Evolutionary conservation across 2,113 vertebrate species (phyloP).

Genomic region (Ailuropoda melanoleuca): DNA sequence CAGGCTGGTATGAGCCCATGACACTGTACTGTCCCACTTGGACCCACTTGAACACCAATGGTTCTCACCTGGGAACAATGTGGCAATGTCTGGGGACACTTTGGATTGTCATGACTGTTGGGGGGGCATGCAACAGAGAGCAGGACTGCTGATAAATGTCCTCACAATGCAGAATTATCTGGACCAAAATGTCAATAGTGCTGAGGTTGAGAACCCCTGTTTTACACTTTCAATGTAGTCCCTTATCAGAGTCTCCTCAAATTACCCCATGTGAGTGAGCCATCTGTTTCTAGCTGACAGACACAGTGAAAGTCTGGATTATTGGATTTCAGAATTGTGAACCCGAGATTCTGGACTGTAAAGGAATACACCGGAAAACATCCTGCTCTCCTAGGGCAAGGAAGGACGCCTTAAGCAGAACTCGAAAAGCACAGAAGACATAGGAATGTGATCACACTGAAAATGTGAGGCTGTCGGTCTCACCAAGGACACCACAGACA

Average conservation of each 20-base stretch:
- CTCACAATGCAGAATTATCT: not conserved
- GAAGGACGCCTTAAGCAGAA: not conserved
- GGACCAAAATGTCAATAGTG: not conserved
- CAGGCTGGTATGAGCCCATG: not conserved
- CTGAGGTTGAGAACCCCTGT: not conserved
- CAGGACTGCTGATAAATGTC: not conserved
- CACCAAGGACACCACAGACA: not conserved
- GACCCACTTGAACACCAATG: not conserved
- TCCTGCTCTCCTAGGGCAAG: not conserved
- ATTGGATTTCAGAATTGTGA: not conserved
- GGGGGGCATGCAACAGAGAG: no score
- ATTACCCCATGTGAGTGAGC: not conserved
- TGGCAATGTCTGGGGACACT: not conserved
- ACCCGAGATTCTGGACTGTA: no score
- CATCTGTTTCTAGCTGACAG: not conserved
- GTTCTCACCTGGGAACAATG: not conserved
- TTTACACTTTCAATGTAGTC: not conserved
- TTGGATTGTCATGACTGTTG: not conserved
- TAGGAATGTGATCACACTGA: not conserved
- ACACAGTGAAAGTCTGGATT: not conserved
- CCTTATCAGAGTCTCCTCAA: not conserved
- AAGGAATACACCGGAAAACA: not conserved
- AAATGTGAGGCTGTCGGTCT: not conserved
- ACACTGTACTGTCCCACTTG: not conserved
- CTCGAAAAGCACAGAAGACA: not conserved